Evolutionary conservation across 2,888 invertebrate genomes (phyloP).

Genomic region (Tholera decimalis): DNA sequence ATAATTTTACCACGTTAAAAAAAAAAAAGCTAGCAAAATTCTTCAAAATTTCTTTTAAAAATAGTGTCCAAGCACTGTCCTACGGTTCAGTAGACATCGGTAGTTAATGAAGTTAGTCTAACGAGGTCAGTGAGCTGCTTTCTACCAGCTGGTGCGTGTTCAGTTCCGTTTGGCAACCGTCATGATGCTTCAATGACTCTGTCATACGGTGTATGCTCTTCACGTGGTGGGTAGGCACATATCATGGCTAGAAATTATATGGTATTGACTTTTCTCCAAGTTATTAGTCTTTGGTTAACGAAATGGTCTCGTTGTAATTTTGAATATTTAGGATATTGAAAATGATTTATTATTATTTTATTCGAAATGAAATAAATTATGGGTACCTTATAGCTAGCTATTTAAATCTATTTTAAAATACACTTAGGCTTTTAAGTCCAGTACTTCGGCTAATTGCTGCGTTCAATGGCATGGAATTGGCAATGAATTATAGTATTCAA

Average conservation of each 20-base stretch:
- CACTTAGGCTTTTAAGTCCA: too few species aligned
- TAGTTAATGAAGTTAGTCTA: constrained; percentile 62
- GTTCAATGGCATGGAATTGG: too few species aligned
- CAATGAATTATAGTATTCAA: too few species aligned
- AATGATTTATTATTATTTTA: too few species aligned
- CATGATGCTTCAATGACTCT: constrained; percentile 40
- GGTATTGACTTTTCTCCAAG: neutral
- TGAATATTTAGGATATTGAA: neutral
- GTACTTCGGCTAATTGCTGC: too few species aligned
- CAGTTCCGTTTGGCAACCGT: constrained; percentile 71
- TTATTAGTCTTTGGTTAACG: too few species aligned
- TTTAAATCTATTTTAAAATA: too few species aligned
- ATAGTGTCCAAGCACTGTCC: constrained; percentile 13
- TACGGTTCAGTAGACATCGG: constrained; percentile 49
- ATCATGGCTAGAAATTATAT: neutral
- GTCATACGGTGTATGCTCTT: constrained; percentile 25
- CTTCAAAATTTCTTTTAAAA: neutral
- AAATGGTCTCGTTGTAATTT: too few species aligned
- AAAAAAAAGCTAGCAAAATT: too few species aligned
- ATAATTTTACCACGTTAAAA: too few species aligned
- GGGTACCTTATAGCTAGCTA: too few species aligned
- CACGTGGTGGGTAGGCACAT: neutral
- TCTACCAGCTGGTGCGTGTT: constrained; percentile 74
- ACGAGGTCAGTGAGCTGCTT: constrained; percentile 69
- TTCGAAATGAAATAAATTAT: too few species aligned